These are phyloP conservation scores for Endomychus coccineus DNA, from an alignment of 2,888 invertebrate genomes.

Conservation along the genomic window DNA sequence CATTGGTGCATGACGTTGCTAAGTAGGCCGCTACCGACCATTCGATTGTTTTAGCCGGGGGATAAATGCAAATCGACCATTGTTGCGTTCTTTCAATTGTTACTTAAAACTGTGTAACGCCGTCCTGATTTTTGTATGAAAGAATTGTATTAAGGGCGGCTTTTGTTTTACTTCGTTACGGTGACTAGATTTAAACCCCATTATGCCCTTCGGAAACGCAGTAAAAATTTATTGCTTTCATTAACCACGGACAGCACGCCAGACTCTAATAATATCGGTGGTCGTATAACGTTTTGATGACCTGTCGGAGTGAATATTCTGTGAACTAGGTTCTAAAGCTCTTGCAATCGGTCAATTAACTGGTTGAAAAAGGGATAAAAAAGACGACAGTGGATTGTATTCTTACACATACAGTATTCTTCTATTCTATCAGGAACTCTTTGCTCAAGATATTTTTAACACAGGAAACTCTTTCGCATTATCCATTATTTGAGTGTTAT, in stretches of 20 bases:
- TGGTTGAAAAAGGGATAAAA: too few relatives aligned
- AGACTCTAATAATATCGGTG: too few relatives aligned
- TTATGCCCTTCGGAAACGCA: slow-evolving; percentile 36
- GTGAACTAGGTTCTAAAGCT: too few relatives aligned
- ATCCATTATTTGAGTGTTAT: too few relatives aligned
- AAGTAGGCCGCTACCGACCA: slow-evolving; percentile 15
- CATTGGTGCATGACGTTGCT: slow-evolving; percentile 22
- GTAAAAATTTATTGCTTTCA: slow-evolving; percentile 37
- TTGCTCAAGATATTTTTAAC: too few relatives aligned
- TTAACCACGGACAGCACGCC: slow-evolving; percentile 18
- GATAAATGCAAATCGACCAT: slow-evolving; percentile 39
- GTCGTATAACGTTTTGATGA: too few relatives aligned
- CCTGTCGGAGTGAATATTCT: too few relatives aligned
- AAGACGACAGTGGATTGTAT: too few relatives aligned
- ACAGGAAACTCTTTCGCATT: too few relatives aligned
- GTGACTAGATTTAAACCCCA: slow-evolving; percentile 35
- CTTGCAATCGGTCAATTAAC: too few relatives aligned
- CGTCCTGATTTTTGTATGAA: slow-evolving; percentile 32
- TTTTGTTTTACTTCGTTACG: slow-evolving; percentile 36
- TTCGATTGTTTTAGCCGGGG: slow-evolving; percentile 36
- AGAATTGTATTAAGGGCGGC: slow-evolving; percentile 35
- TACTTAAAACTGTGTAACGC: slow-evolving; percentile 36
- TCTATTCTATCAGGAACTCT: too few relatives aligned
- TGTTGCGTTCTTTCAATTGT: slow-evolving; percentile 36
- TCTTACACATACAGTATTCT: too few relatives aligned